Evolutionary conservation across 2,797 vertebrate genomes (phyloP), one percentile per base, ranked within the genome.

Genomic region (Ambastaia sidthimunki): DNA sequence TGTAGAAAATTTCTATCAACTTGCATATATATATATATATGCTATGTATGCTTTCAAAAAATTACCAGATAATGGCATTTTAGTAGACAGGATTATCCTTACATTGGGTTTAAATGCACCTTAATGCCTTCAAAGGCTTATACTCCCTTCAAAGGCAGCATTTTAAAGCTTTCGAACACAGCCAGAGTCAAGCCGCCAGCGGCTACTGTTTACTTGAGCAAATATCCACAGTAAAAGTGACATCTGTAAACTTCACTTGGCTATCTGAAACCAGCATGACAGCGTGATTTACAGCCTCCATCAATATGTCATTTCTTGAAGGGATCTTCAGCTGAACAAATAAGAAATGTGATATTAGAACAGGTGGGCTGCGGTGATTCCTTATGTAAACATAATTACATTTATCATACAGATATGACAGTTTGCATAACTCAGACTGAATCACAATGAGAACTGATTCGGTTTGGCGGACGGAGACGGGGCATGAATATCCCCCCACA

Each of bases 321-420:
- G 78, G 54, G n/a, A n/a, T n/a, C n/a, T n/a, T n/a, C n/a, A n/a
- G 85, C 73, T 69, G 63, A 86, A 83, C 55, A 82, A 84, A 79
- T 50, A 76, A 3, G 86, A 87, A 86, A 93, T 85, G 85, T 23
- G 84, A 91, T 91, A 83, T 81, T 74, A 55, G 67, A 84, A 74
- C 68, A 47, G 78, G 75, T 83, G 80, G 84, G 3, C 1, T 63
- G 80, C 79, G 34, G 60, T 23, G 75, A 83, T 65, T 82, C 86
- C 82, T 52, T 80, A 71, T 90, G 84, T 86, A 69, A 86, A 80
- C 85, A 85, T 91, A 91, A 93, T 92, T 84, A 70, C 73, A 89
- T 93, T 90, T 88, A 83, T 88, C 86, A 87, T 78, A 76, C 84
- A 88, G 87, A 88, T 80, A 82, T 68, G 70, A 70, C 89, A 83